A percentile compares a stretch with the other conserved stretches of the same genome.
phyloP scores from a whole-genome alignment of 2,797 vertebrate genomes.

The Sebastes taczanowskii region DNA sequence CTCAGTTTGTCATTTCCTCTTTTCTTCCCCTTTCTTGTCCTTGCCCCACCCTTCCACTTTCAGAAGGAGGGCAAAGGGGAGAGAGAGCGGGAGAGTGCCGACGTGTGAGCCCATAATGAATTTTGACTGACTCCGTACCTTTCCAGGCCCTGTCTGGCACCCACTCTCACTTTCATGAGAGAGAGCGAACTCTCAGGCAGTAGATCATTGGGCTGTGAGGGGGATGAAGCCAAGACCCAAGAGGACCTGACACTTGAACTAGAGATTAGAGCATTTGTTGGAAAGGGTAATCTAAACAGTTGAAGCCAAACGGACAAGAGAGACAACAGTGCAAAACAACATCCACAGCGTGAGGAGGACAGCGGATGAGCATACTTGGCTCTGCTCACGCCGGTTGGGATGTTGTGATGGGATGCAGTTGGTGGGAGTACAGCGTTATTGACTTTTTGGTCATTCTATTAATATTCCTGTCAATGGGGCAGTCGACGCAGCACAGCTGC shows the following conservation, averaged over 20 bases:
- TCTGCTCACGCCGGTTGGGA: background rate
- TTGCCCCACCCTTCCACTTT: conserved; percentile 35
- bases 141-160: conserved; percentile 10
- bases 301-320: background rate
- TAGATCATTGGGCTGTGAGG: background rate
- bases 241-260: background rate
- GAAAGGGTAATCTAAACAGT: conserved; percentile 8
- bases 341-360: conserved; percentile 2
- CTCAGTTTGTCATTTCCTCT: conserved; percentile 78
- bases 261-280: conserved; percentile 7
- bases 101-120: conserved; percentile 25
- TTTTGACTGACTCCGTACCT: conserved; percentile 29
- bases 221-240: background rate
- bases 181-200: background rate
- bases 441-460: conserved; percentile 43
- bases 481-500: conserved; percentile 17
- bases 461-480: conserved; percentile 46
- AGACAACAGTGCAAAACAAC: conserved; percentile 1
- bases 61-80: background rate
- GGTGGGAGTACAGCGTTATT: conserved; percentile 27
- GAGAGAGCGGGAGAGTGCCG: background rate
- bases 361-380: background rate
- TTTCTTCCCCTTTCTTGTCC: conserved; percentile 31
- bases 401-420: conserved; percentile 20
- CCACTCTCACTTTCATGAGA: background rate